Evolutionary conservation across 2,113 vertebrate genomes (phyloP).

Genomic region (Pontoporia blainvillei): DNA sequence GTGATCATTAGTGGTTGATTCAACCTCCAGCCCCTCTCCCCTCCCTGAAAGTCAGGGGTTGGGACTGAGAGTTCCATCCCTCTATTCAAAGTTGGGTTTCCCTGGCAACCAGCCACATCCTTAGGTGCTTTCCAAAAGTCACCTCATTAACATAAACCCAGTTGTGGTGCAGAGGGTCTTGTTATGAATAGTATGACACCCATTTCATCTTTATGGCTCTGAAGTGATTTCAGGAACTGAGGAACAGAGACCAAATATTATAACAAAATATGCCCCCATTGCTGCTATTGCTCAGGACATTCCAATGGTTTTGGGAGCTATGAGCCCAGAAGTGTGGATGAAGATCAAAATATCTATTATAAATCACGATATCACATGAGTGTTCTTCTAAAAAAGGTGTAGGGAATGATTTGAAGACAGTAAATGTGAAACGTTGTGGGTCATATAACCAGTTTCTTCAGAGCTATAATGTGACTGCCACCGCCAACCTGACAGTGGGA

Average conservation of each 20-base stretch:
- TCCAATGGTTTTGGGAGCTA: background rate
- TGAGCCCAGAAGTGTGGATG: background rate
- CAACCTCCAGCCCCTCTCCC: background rate
- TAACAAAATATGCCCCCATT: background rate
- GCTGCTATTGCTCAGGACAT: background rate
- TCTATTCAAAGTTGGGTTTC: background rate
- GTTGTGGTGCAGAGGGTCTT: background rate
- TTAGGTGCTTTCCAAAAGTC: background rate
- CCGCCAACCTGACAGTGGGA: rapidly evolving
- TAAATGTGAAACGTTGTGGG: background rate
- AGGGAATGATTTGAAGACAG: background rate
- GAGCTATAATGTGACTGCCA: background rate
- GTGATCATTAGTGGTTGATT: background rate
- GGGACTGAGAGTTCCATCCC: background rate
- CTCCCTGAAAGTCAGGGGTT: background rate
- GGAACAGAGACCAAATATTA: background rate
- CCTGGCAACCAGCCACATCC: background rate
- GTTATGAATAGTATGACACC: background rate
- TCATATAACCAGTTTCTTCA: background rate
- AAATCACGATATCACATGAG: background rate
- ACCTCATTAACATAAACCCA: background rate
- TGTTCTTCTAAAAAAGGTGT: background rate
- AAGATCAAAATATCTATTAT: background rate
- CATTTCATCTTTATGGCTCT: background rate
- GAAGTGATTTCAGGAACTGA: background rate